phyloP scores from a whole-genome alignment of 2,113 vertebrate species.

The Thermophis baileyi region DNA sequence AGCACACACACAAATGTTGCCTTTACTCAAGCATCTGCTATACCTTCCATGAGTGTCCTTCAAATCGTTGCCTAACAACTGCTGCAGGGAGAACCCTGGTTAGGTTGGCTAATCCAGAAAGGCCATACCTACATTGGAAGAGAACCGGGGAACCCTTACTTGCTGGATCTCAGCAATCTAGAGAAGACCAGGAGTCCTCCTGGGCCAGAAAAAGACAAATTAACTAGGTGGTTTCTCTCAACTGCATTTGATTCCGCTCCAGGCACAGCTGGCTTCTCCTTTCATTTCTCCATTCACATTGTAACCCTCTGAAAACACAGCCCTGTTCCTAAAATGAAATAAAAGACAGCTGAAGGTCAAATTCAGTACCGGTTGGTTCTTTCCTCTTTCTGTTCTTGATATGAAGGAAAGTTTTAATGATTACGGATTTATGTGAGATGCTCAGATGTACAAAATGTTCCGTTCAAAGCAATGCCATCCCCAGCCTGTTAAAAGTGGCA shows the following conservation, averaged over 20 bases:
- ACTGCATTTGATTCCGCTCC: background rate
- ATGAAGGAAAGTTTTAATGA: constrained; percentile 22
- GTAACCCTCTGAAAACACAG: constrained; percentile 21
- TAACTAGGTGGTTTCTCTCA: background rate
- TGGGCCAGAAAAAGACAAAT: background rate
- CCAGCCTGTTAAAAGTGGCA: background rate
- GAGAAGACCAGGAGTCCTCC: background rate
- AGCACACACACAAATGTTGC: no score
- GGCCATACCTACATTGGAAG: background rate
- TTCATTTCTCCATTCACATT: background rate
- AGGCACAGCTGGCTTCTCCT: background rate
- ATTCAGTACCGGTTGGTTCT: background rate
- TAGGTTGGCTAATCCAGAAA: background rate
- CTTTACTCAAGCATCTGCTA: background rate
- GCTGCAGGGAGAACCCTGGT: background rate
- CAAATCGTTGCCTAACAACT: background rate
- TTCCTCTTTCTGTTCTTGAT: background rate
- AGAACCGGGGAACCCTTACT: background rate
- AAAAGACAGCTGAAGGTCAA: constrained; percentile 32
- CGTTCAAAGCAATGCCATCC: background rate
- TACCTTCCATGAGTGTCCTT: background rate
- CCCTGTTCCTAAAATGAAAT: constrained; percentile 25
- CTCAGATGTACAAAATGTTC: constrained; percentile 5
- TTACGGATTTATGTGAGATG: constrained; percentile 17
- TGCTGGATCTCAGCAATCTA: background rate